Conservation (phyloP, 2,797 vertebrate genomes). For the Caiman crocodilus region DNA sequence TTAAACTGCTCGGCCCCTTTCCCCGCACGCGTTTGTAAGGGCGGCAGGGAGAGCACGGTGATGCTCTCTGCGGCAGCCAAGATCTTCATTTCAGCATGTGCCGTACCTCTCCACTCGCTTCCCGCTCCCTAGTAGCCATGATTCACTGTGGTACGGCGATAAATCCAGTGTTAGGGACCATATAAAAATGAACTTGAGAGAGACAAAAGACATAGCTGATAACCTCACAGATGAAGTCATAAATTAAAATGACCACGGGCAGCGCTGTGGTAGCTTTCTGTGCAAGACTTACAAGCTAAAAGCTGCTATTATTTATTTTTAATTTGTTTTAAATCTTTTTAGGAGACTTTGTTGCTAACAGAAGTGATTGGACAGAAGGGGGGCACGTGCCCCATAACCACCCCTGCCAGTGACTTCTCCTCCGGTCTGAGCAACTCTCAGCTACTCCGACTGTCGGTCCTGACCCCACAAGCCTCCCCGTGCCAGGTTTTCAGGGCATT, state of each 20-base stretch:
- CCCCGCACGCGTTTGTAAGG: background rate
- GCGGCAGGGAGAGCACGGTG: background rate
- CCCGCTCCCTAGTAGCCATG: background rate
- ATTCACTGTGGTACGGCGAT: background rate
- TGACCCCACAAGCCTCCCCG: background rate
- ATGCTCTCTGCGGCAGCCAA: accelerated
- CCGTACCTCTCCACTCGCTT: background rate
- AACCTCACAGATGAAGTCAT: background rate
- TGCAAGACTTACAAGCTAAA: background rate
- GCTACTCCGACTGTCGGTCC: background rate
- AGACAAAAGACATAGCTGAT: background rate
- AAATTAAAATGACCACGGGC: background rate
- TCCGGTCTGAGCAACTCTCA: background rate
- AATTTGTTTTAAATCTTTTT: background rate
- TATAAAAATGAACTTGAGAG: background rate
- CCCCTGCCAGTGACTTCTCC: background rate
- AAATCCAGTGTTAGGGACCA: background rate
- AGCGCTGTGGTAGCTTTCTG: background rate
- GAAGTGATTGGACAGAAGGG: background rate
- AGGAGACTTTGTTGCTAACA: background rate
- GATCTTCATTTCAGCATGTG: background rate
- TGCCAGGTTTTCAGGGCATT: background rate
- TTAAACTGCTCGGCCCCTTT: background rate
- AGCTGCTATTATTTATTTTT: background rate
- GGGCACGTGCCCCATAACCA: background rate